Conservation (phyloP, 1,140 invertebrate genomes). For the Drosophila burlai region DNA sequence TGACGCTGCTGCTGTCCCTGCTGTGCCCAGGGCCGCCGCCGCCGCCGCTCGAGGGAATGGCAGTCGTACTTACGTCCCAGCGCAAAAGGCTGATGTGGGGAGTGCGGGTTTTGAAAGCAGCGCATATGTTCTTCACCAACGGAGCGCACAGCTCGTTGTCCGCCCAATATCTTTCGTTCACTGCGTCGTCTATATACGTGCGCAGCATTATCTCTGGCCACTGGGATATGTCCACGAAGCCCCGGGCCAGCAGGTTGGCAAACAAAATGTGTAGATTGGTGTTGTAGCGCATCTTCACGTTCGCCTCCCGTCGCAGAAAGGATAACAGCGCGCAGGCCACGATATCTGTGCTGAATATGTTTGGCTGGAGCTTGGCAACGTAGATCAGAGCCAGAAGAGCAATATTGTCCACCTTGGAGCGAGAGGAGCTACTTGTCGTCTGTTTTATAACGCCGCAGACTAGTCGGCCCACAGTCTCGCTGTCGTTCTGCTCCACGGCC, state of each 20-base stretch:
- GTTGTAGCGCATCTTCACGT: slow-evolving; percentile 88
- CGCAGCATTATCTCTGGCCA: slow-evolving; percentile 93
- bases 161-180: slow-evolving; percentile 96
- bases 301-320: slow-evolving; percentile 93
- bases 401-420: slow-evolving; percentile 92
- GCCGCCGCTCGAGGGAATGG: slow-evolving; percentile 41
- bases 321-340: slow-evolving; percentile 93
- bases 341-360: slow-evolving; percentile 92
- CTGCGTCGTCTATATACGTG: slow-evolving; percentile 97
- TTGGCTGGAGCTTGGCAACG: slow-evolving; percentile 92
- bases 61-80: slow-evolving; percentile 87
- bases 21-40: slow-evolving; percentile 65
- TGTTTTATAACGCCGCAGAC: slow-evolving; percentile 89
- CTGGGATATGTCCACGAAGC: slow-evolving; percentile 91
- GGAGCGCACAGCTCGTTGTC: slow-evolving; percentile 95
- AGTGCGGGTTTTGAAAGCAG: slow-evolving; percentile 94
- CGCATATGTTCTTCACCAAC: slow-evolving; percentile 96
- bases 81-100: slow-evolving; percentile 88
- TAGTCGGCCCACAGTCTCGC: slow-evolving; percentile 87
- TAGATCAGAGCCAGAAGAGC: slow-evolving; percentile 92
- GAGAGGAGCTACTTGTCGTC: slow-evolving; percentile 87
- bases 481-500: slow-evolving; percentile 87
- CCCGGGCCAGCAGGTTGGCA: slow-evolving; percentile 93
- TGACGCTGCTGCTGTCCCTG: slow-evolving; percentile 84
- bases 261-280: slow-evolving; percentile 93